Evolutionary conservation across 2,797 vertebrate genomes (phyloP), one percentile per base, ranked within the genome.

Genomic region (Odontamblyopus rebecca): DNA sequence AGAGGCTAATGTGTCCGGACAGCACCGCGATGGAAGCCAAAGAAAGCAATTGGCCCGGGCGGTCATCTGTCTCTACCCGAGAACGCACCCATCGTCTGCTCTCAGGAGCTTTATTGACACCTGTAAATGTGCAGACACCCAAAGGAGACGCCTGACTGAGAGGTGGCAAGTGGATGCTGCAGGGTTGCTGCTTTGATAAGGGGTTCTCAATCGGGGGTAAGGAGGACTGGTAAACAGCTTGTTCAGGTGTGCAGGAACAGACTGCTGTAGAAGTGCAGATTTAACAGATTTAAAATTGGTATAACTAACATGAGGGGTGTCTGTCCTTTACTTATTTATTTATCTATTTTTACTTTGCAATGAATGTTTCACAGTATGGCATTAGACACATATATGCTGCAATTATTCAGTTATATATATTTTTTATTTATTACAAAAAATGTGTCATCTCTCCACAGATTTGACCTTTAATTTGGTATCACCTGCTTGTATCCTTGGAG

Each of bases 21-120:
- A 86, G 74, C 85, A 74, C 67, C 41, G 67, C 61, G 63, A 89
- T 81, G 84, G 86, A 89, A 92, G 78, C 80, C 71, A 89, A 78
- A 79, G 81, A 90, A 89, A 89, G 89, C 91, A 90, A 92, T 89
- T 91, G 89, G 85, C 82, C 85, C 88, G 75, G 75, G 19, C 79
- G 86, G 76, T 85, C 77, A 83, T 86, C 86, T 77, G 74, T 84
- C 86, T 83, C 44, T 76, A 73, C 71, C 65, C 76, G 78, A 72
- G 18, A 1, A 29, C 71, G 66, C 60, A 3, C 61, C 69, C 75
- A 68, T 65, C 69, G 70, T 61, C 77, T 80, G 59, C 60, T 60
- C 69, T 65, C 65, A 81, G 84, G 75, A 79, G 83, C 77, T 85
- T 90, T 87, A 88, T 86, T 89, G 87, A 91, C 79, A 86, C 76